Evolutionary conservation across 2,888 invertebrate genomes (phyloP), one percentile per base, ranked within the genome.

Genomic region (Drosophila neutralis): DNA sequence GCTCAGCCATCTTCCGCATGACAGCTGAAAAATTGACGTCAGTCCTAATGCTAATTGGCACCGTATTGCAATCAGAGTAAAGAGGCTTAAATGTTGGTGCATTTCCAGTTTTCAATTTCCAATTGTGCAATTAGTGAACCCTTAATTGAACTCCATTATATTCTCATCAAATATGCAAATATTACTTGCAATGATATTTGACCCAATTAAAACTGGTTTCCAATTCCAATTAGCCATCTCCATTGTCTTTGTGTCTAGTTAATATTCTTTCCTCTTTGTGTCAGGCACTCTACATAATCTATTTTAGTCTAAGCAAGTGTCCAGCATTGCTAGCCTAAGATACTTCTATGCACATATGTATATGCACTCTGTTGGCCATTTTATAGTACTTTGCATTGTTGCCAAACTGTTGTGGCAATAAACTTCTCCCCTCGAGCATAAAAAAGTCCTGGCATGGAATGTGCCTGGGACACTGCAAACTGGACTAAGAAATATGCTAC

Each of bases 241-340:
- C 68, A 80, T 76, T 86, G 70, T 66, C 74, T 69, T 73, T 82
- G 71, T 59, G 68, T 59, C 52, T 49, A n/a, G 31, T 57, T 69
- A 61, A 40, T 27, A 24, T 31, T 45, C 7, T 21, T 6, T 48
- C 29, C 27, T 48, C 51, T 40, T 51, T 48, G 38, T 54, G 33
- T n/a, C 31, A 60, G 52, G 15, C 24, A 63, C 61, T 18, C 38
- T 48, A 48, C 33, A 64, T 52, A 65, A 69, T 69, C 59, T 49
- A 64, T 72, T 72, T 59, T 42, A 42, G 59, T 33, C 64, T 31
- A 29, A 53, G 51, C 49, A 73, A 67, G 31, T 56, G 51, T 42
- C 18, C 57, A 58, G 51, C 18, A 8, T 61, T 40, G 56, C 40
- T 38, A 21, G 15, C 38, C 48, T 38, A 51, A 65, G 70, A 64